Evolutionary conservation across 2,113 vertebrate species (phyloP), one percentile per base, ranked within the genome.

Genomic region (Coptodon rendalli): DNA sequence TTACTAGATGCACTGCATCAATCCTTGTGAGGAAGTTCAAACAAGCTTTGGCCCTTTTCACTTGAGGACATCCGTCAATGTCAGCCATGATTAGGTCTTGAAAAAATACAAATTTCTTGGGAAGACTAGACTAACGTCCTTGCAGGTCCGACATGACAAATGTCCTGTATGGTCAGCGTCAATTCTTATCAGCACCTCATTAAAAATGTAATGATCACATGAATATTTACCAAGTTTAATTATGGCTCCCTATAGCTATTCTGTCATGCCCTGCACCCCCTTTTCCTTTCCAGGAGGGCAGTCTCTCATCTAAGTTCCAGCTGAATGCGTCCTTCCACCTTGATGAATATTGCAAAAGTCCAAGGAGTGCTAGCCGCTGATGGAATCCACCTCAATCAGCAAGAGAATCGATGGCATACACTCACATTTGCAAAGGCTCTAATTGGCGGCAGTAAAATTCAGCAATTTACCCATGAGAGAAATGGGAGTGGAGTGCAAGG

Each of bases 211-310:
- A 95, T 92, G 91, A 94, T 89, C 88, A 81, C 93, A 96, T 96
- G 94, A 96, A 96, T 96, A 97, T 96, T 96, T 95, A 95, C 93
- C 31, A 88, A 86, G 81, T 90, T 94, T 95, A 95, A 97, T 96
- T 94, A 95, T 90, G 43, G 83, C 85, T 93, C 89, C 68, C 66
- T 84, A 86, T 88, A 89, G 93, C 84, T 76, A 82, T 91, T 88
- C 87, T 40, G 81, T 76, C 17, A 7, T 54, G 73, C 57, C 83
- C 85, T 22, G 82, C 78, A 24, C 73, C 17, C 61, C 2, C 29
- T 78, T 63, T 88, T 84, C 76, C 54, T 85, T 52, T 90, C 89
- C 80, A 29, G 14, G 86, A 90, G 93, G 93, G 93, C 86, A 91
- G 89, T 80, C 59, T 90, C 85, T 87, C 87, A 91, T 92, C 84